These are phyloP conservation scores for Bombus confusus DNA, from an alignment of 1,140 invertebrate species.

Conservation along the genomic window DNA sequence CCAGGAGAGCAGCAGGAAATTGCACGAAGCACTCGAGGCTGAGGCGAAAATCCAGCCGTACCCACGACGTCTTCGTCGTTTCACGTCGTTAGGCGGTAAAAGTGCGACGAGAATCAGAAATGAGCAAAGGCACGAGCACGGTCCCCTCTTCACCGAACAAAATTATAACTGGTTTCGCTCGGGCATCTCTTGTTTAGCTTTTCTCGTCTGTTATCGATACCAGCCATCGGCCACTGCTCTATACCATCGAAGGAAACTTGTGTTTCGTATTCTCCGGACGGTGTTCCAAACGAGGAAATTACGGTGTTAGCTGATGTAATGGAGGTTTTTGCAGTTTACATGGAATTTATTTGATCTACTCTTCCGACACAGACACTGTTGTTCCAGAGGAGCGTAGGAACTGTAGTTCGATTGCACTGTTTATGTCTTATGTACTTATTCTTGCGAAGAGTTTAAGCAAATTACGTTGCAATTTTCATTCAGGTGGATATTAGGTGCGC, in stretches of 20 bases:
- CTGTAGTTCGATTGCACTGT: no score
- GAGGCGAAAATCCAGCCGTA: slow-evolving; percentile 13
- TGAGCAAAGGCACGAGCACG: slow-evolving; percentile 23
- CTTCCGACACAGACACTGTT: no score
- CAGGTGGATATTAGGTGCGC: no score
- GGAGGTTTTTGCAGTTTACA: not conserved
- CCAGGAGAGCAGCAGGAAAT: slow-evolving; percentile 42
- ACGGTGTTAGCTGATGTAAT: not conserved
- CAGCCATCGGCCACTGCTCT: not conserved
- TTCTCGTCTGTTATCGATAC: not conserved
- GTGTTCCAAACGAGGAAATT: not conserved
- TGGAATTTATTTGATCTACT: no score
- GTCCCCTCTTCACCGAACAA: not conserved
- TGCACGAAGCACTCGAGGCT: slow-evolving; percentile 21
- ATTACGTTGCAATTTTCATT: no score
- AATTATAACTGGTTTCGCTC: slow-evolving; percentile 10
- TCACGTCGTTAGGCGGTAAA: slow-evolving; percentile 41
- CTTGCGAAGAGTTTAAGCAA: no score
- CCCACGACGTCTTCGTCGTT: slow-evolving; percentile 16
- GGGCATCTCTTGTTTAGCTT: not conserved
- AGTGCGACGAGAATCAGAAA: slow-evolving; percentile 52
- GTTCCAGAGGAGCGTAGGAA: no score
- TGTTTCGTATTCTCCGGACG: not conserved
- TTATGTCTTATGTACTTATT: no score
- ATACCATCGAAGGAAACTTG: not conserved